Base-by-base conservation (phyloP, 2,888 invertebrate species). In the Clitarchus hookeri region DNA sequence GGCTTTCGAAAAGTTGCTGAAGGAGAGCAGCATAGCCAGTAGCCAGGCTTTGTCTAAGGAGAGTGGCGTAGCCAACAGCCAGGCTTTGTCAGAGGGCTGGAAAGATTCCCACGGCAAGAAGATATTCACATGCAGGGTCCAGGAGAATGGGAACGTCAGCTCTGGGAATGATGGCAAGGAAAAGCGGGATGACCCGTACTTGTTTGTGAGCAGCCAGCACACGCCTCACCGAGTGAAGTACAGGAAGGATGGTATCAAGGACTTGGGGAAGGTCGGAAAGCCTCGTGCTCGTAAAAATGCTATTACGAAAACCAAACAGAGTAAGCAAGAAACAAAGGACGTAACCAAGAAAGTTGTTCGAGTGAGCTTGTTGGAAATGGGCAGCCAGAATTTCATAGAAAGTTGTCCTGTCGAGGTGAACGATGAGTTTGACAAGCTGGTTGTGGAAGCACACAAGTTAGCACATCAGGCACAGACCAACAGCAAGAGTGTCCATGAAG, bases 161-260 rank as follows among this genome's bases (percentile, higher is more conserved):
- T 48, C 48, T 48, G 48, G 16, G 48, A 48, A 48, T 13, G 48
- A 11, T 8, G 48, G 48, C 48, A 16, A 25, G 79, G 79, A 79
- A 19, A 27, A 79, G 25, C 9, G 12, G 9, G 82, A 82, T 26
- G 82, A 82, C n/a, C 82, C 82, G 13, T 82, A 36, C 82, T 8
- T 82, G 16, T 82, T 82, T 26, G 44, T 82, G 16, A 82, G 82
- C 36, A 82, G 82, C 27, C 82, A 82, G 82, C 27, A n/a, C 19
- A 82, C 82, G 16, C 82, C 82, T 9, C 27, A 44, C 19, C 26
- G 82, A 12, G 82, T 82, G 0, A 27, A 44, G 23, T 82, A 82
- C 82, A 82, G 23, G 36, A 82, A 82, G n/a, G 82, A 82, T 82
- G 82, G 82, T 36, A 36, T 82, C 16, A 82, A 82, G 19, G 44